phyloP scores from a whole-genome alignment of 2,797 vertebrate species.

The Emydoidea blandingii region DNA sequence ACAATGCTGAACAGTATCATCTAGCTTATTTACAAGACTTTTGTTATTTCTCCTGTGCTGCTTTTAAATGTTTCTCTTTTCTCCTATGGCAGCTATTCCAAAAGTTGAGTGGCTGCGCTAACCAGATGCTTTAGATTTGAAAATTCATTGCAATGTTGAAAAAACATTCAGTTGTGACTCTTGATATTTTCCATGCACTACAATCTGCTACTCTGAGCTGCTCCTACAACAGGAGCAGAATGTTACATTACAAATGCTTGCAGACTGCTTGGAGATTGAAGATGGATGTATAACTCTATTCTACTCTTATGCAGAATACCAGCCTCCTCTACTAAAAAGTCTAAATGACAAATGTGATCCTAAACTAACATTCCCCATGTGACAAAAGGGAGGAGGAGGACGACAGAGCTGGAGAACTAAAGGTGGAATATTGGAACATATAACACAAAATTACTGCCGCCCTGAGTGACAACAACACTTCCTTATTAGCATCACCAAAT shows the following conservation, averaged over 20 bases:
- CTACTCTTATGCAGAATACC: not conserved
- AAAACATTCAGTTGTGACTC: not conserved
- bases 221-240: not conserved
- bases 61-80: conserved; percentile 53
- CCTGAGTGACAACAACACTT: not conserved
- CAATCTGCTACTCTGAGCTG: not conserved
- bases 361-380: not conserved
- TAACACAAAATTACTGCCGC: not conserved
- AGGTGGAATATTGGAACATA: fast-evolving
- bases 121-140: conserved; percentile 4
- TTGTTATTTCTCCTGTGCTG: conserved; percentile 25
- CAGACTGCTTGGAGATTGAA: not conserved
- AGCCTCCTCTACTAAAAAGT: not conserved
- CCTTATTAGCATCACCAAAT: not conserved
- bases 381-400: not conserved
- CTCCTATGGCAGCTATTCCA: conserved; percentile 33
- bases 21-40: not conserved
- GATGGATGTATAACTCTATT: not conserved
- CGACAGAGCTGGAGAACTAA: not conserved
- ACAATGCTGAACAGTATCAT: conserved; percentile 30
- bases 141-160: not conserved
- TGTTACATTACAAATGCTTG: not conserved
- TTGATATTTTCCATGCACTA: not conserved
- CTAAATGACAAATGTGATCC: not conserved
- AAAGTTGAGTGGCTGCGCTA: conserved; percentile 25